Evolutionary conservation across 64 coral and sea anemone species (phyloP).

Genomic region (Porites lutea): DNA sequence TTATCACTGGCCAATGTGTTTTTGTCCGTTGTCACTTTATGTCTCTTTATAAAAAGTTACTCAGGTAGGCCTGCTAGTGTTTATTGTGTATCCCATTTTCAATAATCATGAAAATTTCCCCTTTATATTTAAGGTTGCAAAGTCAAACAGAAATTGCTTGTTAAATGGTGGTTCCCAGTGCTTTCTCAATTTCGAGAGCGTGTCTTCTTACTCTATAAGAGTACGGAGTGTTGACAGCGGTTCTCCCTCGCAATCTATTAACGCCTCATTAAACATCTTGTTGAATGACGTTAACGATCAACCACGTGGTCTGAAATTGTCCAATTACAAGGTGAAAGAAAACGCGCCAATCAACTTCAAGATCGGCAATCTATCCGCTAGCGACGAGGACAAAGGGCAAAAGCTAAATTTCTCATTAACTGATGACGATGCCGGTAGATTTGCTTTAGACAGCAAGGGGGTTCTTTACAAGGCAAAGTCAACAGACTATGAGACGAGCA

Average conservation of each 20-base stretch:
- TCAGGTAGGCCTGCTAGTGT: too few species aligned
- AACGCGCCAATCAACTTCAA: conserved; percentile 49
- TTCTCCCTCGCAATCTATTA: conserved; percentile 53
- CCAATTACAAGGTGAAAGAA: conserved; percentile 70
- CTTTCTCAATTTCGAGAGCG: conserved; percentile 77
- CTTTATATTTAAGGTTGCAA: conserved; percentile 73
- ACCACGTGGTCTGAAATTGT: conserved; percentile 63
- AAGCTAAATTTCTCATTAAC: conserved; percentile 65
- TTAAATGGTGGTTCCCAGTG: conserved; percentile 71
- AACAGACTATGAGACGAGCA: conserved; percentile 82
- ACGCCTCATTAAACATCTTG: conserved; percentile 35
- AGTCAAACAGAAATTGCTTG: conserved; percentile 73
- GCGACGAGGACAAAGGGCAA: conserved; percentile 75
- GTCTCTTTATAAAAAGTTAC: too few species aligned
- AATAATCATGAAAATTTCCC: neutral
- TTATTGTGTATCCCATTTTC: too few species aligned
- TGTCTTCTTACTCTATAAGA: conserved; percentile 56
- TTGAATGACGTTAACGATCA: conserved; percentile 75
- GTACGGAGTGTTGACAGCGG: conserved; percentile 78
- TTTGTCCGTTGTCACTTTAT: too few species aligned
- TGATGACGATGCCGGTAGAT: conserved; percentile 72
- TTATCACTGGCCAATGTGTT: too few species aligned
- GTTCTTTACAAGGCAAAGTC: conserved; percentile 54
- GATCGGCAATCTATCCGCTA: conserved; percentile 68
- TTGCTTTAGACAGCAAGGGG: conserved; percentile 64